Percentiles rank a stretch among this genome's conserved stretches.
Evolutionary conservation across 2,888 invertebrate species (phyloP).

Genomic region (Podotricha telesiphe): DNA sequence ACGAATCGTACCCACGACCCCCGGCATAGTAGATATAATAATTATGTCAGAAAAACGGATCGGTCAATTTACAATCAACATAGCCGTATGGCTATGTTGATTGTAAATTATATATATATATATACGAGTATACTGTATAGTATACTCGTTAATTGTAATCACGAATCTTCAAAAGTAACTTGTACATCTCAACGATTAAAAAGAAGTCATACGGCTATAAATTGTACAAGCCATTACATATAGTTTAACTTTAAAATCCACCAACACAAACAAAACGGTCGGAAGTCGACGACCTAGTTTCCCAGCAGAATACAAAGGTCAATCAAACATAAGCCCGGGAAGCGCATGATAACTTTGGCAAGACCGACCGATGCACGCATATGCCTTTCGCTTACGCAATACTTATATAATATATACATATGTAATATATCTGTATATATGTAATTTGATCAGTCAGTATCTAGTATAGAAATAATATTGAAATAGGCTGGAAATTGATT

Average conservation of each 20-base stretch:
- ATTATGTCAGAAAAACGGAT: background rate
- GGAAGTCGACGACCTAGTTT: conserved; percentile 80
- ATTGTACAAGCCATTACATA: conserved; percentile 23
- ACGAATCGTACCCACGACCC: too few species aligned
- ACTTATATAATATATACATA: conserved; percentile 43
- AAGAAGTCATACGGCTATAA: background rate
- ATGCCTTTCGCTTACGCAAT: conserved; percentile 56
- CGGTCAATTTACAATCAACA: background rate
- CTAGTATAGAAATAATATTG: conserved; percentile 1
- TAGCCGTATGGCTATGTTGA: too few species aligned
- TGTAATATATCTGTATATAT: too few species aligned
- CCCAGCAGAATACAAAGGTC: conserved; percentile 73
- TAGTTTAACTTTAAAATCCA: conserved; percentile 15
- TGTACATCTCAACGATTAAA: background rate
- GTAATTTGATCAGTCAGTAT: background rate
- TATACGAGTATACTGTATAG: too few species aligned
- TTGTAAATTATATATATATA: too few species aligned
- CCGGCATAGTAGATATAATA: background rate
- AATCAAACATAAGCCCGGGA: conserved; percentile 74
- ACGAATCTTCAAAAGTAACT: background rate
- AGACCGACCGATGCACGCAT: conserved; percentile 65
- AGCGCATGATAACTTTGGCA: conserved; percentile 72
- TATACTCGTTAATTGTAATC: too few species aligned
- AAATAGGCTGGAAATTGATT: background rate
- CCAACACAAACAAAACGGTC: conserved; percentile 78